Percentiles rank a stretch among this genome's conserved stretches.
phyloP scores from a whole-genome alignment of 2,888 invertebrate genomes.

The Plagodis pulveraria region DNA sequence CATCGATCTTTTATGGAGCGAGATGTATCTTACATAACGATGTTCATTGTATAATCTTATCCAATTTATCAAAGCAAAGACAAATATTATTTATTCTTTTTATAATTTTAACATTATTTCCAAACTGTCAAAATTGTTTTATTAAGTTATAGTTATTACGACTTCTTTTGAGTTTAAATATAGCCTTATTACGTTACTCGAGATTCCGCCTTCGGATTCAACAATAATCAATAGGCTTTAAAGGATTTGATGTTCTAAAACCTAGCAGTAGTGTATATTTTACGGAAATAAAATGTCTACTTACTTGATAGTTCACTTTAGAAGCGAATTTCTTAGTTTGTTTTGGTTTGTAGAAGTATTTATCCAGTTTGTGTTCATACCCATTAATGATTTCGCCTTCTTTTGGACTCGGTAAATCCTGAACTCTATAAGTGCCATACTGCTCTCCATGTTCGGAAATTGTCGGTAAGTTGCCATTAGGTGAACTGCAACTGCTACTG shows the following conservation, averaged over 20 bases:
- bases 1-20: conserved; percentile 33
- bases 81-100: conserved; percentile 30
- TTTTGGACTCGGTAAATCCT: conserved; percentile 48
- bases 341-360: conserved; percentile 73
- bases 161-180: conserved; percentile 8
- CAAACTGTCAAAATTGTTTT: conserved; percentile 20
- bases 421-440: conserved; percentile 69
- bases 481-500: conserved; percentile 77
- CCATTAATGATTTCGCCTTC: conserved; percentile 54
- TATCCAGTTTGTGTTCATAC: conserved; percentile 73
- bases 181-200: neutral
- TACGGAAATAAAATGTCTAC: conserved; percentile 34
- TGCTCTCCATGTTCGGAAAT: conserved; percentile 76
- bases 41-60: conserved; percentile 32
- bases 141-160: conserved; percentile 16
- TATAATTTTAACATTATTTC: conserved; percentile 16
- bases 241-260: too few relatives aligned
- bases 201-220: conserved; percentile 8
- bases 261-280: too few relatives aligned
- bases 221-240: too few relatives aligned
- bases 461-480: conserved; percentile 74
- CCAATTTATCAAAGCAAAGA: conserved; percentile 33
- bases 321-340: conserved; percentile 64
- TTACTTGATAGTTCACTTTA: conserved; percentile 71
- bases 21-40: conserved; percentile 32